Percentiles rank a stretch among this genome's conserved stretches.
Evolutionary conservation across 1,140 invertebrate species (phyloP).

Genomic region (Drosophila kohkoa): DNA sequence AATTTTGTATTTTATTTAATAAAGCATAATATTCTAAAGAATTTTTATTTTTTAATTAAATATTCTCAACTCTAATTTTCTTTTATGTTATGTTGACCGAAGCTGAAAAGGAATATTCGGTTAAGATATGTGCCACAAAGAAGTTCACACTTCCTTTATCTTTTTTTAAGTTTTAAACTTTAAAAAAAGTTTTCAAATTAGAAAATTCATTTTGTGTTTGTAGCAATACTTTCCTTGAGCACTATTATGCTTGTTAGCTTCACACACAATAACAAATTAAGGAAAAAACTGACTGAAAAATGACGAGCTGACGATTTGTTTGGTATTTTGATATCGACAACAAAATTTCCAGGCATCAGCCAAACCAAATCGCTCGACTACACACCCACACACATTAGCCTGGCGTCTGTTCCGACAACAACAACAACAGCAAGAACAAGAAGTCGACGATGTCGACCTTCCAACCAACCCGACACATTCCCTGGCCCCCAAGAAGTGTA

Average conservation of each 20-base stretch:
- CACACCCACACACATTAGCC: constrained; percentile 23
- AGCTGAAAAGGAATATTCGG: too few relatives aligned
- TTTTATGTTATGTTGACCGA: too few relatives aligned
- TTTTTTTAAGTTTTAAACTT: too few relatives aligned
- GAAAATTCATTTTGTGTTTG: background rate
- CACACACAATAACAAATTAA: constrained; percentile 66
- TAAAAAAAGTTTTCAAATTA: too few relatives aligned
- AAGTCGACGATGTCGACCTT: background rate
- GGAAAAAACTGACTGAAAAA: constrained; percentile 77
- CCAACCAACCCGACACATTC: constrained; percentile 3
- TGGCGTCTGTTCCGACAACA: constrained; percentile 35
- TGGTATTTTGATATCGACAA: constrained; percentile 81
- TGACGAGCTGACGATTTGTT: constrained; percentile 82
- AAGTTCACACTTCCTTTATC: too few relatives aligned
- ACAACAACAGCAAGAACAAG: background rate
- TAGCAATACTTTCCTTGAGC: background rate
- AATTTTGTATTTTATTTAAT: too few relatives aligned
- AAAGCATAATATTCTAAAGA: too few relatives aligned
- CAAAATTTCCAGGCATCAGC: constrained; percentile 53
- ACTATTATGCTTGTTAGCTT: constrained; percentile 51
- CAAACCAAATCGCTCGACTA: background rate
- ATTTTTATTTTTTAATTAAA: too few relatives aligned
- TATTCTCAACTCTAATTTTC: too few relatives aligned
- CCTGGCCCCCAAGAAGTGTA: background rate
- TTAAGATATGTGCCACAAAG: too few relatives aligned